Conservation (phyloP, 2,113 vertebrate species). For the Phaethon lepturus region DNA sequence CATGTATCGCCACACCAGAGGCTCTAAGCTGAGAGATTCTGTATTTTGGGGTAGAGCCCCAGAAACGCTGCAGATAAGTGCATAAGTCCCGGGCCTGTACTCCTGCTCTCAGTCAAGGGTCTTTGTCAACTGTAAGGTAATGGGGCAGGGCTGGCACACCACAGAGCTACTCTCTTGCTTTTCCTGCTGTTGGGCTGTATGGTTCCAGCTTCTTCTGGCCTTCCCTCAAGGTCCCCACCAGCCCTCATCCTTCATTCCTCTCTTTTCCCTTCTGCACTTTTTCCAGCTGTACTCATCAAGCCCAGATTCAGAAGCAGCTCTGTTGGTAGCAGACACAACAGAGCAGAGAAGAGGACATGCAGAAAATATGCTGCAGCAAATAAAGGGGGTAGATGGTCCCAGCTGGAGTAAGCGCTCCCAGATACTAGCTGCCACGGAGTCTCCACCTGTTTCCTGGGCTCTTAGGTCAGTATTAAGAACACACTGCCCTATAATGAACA, state of each 20-base stretch:
- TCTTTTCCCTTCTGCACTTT: not conserved
- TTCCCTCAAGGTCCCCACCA: not conserved
- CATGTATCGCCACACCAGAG: not conserved
- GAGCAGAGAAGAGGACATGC: not conserved
- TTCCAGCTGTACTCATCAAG: not conserved
- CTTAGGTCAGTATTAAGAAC: not conserved
- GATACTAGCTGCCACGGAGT: not conserved
- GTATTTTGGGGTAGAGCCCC: not conserved
- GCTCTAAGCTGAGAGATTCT: not conserved
- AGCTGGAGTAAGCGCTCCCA: not conserved
- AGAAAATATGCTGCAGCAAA: not conserved
- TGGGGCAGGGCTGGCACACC: fast-evolving
- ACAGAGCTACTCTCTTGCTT: not conserved
- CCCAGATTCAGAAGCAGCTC: not conserved
- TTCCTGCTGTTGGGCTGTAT: not conserved
- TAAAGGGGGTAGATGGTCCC: not conserved
- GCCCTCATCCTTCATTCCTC: not conserved
- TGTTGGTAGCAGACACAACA: not conserved
- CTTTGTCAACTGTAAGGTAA: not conserved
- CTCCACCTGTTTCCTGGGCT: not conserved
- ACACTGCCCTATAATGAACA: fast-evolving
- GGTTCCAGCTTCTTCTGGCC: not conserved
- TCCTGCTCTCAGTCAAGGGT: not conserved
- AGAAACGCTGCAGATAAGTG: not conserved
- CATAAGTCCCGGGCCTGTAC: not conserved